Evolutionary conservation across 2,797 vertebrate genomes (phyloP).

Genomic region (Coendou prehensilis): DNA sequence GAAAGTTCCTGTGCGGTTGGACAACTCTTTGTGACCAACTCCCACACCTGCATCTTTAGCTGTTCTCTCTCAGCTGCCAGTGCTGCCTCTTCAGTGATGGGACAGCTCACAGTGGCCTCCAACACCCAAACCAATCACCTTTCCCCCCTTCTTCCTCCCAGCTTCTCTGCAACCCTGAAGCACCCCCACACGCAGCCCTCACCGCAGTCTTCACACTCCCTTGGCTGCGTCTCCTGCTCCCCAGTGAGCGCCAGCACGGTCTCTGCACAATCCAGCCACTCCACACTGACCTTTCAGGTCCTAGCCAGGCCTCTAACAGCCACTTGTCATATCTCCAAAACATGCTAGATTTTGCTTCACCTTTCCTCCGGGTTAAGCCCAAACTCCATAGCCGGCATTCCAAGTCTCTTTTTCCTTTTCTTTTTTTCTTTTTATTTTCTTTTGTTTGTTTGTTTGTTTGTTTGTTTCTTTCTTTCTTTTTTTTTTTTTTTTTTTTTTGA

Average conservation of each 20-base stretch:
- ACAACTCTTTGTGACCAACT: background rate
- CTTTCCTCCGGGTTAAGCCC: background rate
- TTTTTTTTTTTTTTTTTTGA: background rate
- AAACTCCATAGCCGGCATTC: background rate
- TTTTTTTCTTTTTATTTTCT: background rate
- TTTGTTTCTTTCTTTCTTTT: too few relatives aligned
- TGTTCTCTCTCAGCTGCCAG: background rate
- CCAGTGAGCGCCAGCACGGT: background rate
- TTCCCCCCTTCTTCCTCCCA: background rate
- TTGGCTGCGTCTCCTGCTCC: background rate
- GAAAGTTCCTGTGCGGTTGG: background rate
- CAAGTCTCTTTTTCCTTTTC: background rate
- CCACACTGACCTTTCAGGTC: background rate
- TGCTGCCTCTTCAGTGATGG: background rate
- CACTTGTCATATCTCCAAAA: background rate
- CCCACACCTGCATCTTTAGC: background rate
- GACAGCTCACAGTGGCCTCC: background rate
- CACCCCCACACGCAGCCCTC: background rate
- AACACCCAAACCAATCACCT: background rate
- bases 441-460: background rate
- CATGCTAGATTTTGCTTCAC: background rate
- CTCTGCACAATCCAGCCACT: background rate
- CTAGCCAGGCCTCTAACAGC: background rate
- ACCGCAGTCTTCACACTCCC: background rate
- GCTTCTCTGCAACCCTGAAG: background rate